A percentile compares a stretch with the other conserved stretches of the same genome.
Evolutionary conservation across 2,797 vertebrate genomes (phyloP).

Genomic region (Sebastes goodei): DNA sequence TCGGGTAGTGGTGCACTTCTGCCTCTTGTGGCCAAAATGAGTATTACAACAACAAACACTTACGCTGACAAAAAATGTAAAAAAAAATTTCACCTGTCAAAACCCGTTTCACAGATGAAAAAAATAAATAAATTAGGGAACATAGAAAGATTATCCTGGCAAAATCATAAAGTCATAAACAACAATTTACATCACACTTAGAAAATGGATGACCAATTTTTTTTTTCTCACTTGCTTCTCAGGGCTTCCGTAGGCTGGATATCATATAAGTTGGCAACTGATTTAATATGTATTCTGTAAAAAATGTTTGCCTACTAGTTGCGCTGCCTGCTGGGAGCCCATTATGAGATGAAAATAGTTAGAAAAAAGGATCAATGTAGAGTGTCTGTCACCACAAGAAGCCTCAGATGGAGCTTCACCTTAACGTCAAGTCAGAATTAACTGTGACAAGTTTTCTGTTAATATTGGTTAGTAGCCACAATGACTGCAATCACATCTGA

Average conservation of each 20-base stretch:
- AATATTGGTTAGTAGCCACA: conserved; percentile 8
- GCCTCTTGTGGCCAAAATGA: too few relatives aligned
- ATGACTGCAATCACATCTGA: conserved; percentile 45
- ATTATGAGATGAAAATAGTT: neutral
- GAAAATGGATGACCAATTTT: too few relatives aligned
- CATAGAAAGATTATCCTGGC: neutral
- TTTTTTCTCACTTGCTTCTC: neutral
- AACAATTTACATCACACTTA: neutral
- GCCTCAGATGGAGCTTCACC: neutral
- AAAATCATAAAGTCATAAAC: neutral
- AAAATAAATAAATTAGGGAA: neutral
- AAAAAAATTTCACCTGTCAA: neutral
- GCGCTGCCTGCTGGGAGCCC: neutral
- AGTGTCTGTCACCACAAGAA: neutral
- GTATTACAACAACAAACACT: too few relatives aligned
- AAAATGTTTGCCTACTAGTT: neutral
- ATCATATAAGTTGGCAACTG: neutral
- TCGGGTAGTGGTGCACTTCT: too few relatives aligned
- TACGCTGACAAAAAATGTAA: too few relatives aligned
- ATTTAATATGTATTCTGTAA: neutral
- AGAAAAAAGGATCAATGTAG: neutral
- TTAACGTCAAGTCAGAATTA: conserved; percentile 10
- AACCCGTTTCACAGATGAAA: neutral
- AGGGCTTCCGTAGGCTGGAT: neutral
- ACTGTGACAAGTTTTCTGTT: conserved; percentile 1